Percentiles rank a stretch among this genome's conserved stretches.
Conservation (phyloP, 92 coral and sea anemone genomes). For the Porites evermanni region DNA sequence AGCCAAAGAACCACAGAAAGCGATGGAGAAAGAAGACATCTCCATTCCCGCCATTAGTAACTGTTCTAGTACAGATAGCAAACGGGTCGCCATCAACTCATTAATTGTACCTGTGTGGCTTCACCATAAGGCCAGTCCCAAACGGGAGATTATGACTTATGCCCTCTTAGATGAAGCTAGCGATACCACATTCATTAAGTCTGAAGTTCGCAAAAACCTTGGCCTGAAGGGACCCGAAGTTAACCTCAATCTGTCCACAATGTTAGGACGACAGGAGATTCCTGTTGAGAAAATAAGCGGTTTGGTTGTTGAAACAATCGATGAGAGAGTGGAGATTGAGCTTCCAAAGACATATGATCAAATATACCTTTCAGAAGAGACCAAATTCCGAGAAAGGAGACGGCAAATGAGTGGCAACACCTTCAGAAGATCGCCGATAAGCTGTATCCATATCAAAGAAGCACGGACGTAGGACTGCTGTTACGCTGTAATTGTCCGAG, state of each 20-base stretch:
- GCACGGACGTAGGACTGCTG: constrained; percentile 2
- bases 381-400: constrained; percentile 5
- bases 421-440: not conserved
- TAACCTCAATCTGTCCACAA: constrained; percentile 49
- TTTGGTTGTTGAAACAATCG: constrained; percentile 29
- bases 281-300: constrained; percentile 52
- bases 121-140: too few relatives aligned
- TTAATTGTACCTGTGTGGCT: too few relatives aligned
- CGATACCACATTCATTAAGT: too few relatives aligned
- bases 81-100: too few relatives aligned
- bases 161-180: too few relatives aligned
- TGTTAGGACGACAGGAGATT: constrained; percentile 40
- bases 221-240: constrained; percentile 15
- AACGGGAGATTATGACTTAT: too few relatives aligned
- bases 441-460: not conserved
- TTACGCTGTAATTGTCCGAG: constrained; percentile 42
- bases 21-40: too few relatives aligned
- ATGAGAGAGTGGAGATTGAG: constrained; percentile 8
- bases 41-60: too few relatives aligned
- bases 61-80: too few relatives aligned
- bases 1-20: not conserved
- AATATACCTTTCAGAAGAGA: constrained; percentile 1
- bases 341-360: constrained; percentile 39
- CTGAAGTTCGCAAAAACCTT: not conserved
- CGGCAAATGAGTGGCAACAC: not conserved